A percentile compares a stretch with the other conserved stretches of the same genome.
These are phyloP conservation scores for Trichogramma pretiosum DNA, from an alignment of 1,140 invertebrate genomes.

Conservation along the genomic window DNA sequence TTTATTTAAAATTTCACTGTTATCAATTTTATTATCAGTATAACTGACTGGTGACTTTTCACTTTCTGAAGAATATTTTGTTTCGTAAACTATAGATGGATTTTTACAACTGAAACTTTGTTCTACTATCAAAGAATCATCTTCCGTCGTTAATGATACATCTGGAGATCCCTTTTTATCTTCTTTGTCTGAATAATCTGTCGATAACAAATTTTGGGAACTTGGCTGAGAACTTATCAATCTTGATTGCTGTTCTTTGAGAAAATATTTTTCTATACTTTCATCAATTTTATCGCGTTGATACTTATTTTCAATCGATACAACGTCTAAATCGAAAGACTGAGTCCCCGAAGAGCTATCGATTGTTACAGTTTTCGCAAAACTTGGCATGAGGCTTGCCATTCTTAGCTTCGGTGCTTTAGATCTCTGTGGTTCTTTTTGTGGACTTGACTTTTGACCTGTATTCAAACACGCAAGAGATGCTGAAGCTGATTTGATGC, in stretches of 20 bases:
- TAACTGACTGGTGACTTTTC: no score
- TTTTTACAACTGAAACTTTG: not conserved
- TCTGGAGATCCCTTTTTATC: not conserved
- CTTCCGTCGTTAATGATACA: not conserved
- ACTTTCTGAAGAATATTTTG: not conserved
- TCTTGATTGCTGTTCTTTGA: slow-evolving; percentile 9
- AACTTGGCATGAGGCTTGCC: slow-evolving; percentile 21
- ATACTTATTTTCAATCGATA: slow-evolving; percentile 11
- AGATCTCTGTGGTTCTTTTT: not conserved
- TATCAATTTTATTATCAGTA: no score
- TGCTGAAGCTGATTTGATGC: not conserved
- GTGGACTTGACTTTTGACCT: not conserved
- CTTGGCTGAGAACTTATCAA: slow-evolving; percentile 15
- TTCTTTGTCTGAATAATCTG: slow-evolving; percentile 1
- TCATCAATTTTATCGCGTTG: not conserved
- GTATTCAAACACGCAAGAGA: not conserved
- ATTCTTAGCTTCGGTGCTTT: slow-evolving; percentile 22
- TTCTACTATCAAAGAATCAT: not conserved
- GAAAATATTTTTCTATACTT: slow-evolving; percentile 12
- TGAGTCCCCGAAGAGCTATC: slow-evolving; percentile 14
- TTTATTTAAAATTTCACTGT: no score
- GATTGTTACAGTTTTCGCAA: slow-evolving; percentile 21
- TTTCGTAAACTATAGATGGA: not conserved
- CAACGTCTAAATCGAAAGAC: slow-evolving; percentile 9
- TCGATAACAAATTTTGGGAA: slow-evolving; percentile 11